These are phyloP conservation scores for Poicephalus meyeri DNA, from an alignment of 2,113 vertebrate species.

Conservation along the genomic window DNA sequence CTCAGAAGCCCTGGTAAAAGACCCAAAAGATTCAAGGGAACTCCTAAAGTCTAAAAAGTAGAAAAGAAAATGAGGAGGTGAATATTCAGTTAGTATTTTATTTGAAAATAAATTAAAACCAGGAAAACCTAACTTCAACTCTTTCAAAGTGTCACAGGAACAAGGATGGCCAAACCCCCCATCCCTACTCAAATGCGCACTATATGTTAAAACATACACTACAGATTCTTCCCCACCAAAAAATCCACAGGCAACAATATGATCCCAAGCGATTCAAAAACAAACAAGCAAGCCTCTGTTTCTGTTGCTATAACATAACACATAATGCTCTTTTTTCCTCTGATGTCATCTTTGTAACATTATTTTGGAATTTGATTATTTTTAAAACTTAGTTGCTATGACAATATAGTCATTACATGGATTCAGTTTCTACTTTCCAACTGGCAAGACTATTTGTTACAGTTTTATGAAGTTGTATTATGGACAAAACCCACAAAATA, in stretches of 20 bases:
- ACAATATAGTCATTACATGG: background rate
- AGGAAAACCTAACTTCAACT: background rate
- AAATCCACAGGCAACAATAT: background rate
- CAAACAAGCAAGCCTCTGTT: background rate
- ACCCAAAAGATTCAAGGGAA: background rate
- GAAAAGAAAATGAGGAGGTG: background rate
- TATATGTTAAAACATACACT: background rate
- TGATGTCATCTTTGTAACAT: conserved; percentile 27
- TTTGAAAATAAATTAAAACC: background rate
- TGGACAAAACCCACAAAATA: conserved; percentile 15
- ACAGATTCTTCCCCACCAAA: background rate
- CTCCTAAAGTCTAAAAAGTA: background rate
- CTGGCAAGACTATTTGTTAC: conserved; percentile 12
- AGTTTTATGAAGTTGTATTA: conserved; percentile 28
- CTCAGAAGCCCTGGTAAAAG: background rate
- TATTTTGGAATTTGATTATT: conserved; percentile 39
- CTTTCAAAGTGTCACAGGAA: background rate
- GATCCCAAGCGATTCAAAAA: conserved; percentile 7
- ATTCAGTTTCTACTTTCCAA: conserved; percentile 42
- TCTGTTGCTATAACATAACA: conserved; percentile 13
- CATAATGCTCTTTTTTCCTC: background rate
- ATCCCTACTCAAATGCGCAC: rapidly evolving
- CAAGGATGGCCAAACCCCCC: background rate
- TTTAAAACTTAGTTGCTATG: conserved; percentile 44
- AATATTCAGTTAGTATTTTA: background rate